Base-by-base conservation (phyloP, 2,113 vertebrate genomes). In the Amblyopsis rosae region DNA sequence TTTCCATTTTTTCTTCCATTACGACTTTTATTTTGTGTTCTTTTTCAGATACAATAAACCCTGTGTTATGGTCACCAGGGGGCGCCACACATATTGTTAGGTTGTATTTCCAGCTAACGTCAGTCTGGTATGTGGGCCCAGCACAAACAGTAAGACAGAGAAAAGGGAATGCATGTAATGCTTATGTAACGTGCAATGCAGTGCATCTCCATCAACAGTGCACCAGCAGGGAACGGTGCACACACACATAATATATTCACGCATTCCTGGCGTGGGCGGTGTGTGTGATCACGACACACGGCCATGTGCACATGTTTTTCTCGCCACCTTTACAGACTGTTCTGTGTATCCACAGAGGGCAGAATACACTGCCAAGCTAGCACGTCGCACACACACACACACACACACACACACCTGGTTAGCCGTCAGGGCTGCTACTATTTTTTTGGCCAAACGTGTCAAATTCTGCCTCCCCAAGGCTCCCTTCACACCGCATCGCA, bases 291-390 rank as follows among this genome's bases (percentile, higher is more conserved):
- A 71, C 76, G 81, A 81, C 87, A 89, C 74, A 82, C 78, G 77
- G 82, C 81, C 87, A 81, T 80, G 76, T 82, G 84, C 81, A 81
- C 87, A 87, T 84, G 77, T 85, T 87, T 89, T 82, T 86, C 69
- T 65, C 79, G 73, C 81, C 78, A 79, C 76, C 73, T 80, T 84
- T 73, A 88, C 65, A 75, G 77, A 53, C 74, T 59, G 65, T 73
- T 82, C 72, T 81, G 62, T 83, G 81, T 80, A 66, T 80, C 70
- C 71, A 76, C 77, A 82, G 56, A 64, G 71, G 71, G 41, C 61
- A 73, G 72, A 49, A 68, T 67, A 65, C 73, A 63, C 60, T 55
- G 76, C 60, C 76, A 84, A 80, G 56, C 72, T 63, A 73, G 69
- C 35, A 65, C 65, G 77, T 16, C 12, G 41, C 60, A 48, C 67